Conservation (phyloP, 2,797 vertebrate genomes). For the Tangara arthus region DNA sequence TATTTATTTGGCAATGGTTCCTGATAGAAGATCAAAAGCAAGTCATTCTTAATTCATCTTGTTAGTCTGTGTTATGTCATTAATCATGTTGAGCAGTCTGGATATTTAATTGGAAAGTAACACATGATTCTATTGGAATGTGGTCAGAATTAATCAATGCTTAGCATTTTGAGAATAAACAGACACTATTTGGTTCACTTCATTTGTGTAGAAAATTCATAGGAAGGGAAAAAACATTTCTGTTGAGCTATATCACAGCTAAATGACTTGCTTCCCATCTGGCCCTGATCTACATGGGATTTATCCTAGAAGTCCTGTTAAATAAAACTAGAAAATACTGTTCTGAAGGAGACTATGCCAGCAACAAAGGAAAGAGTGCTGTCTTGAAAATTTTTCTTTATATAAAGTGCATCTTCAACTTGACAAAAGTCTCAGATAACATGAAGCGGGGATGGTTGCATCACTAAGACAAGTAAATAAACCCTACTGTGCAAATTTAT, state of each 20-base stretch:
- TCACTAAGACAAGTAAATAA: slow-evolving; percentile 45
- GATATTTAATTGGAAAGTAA: slow-evolving; percentile 49
- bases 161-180: neutral
- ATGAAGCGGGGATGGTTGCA: neutral
- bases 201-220: neutral
- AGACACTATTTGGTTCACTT: neutral
- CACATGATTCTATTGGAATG: slow-evolving; percentile 32
- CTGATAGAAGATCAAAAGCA: slow-evolving; percentile 12
- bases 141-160: slow-evolving; percentile 51
- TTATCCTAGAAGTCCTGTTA: neutral
- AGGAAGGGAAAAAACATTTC: neutral
- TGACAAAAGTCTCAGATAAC: neutral
- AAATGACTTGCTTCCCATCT: neutral
- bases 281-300: neutral
- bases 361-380: neutral
- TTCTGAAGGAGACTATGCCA: neutral
- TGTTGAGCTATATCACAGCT: neutral
- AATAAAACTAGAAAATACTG: neutral
- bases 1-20: slow-evolving; percentile 33
- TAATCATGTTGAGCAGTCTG: slow-evolving; percentile 27
- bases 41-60: slow-evolving; percentile 47
- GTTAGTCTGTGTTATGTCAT: slow-evolving; percentile 48
- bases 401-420: neutral
- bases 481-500: neutral
- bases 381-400: neutral